Evolutionary conservation across 1,140 invertebrate species (phyloP), one percentile per base, ranked within the genome.

Genomic region (Eubasilissa regina): DNA sequence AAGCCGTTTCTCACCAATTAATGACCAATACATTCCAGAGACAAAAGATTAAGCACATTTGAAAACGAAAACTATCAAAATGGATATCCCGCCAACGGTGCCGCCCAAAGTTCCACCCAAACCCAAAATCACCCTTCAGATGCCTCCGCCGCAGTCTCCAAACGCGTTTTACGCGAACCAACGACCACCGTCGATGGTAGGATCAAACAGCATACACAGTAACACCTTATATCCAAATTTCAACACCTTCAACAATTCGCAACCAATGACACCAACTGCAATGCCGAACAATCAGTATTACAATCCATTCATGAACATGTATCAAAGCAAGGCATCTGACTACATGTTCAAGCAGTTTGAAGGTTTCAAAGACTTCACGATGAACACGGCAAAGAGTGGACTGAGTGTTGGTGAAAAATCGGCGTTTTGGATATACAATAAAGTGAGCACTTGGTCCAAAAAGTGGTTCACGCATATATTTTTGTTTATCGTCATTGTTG

Each of bases 391-490:
- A 8, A 95, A 94, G 84, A 93, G 93, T 9, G 94, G 95, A 19
- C 87, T 96, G 77, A 95, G 94, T 86, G 91, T 93, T 25, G 95
- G 95, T 15, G 95, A 96, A 86, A 96, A 95, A 85, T 92, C 92
- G 78, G 94, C 93, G 0, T 94, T 93, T 84, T 95, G 94, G 91
- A 86, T 95, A 62, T 95, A 95, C 84, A 92, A 93, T 79, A 96
- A 94, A 87, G 87, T 95, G 55, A 93, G 93, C 85, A 88, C 91
- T 12, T 93, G 93, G 90, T 96, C 95, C 0, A 93, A 92, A 83
- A 92, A 92, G 80, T 97, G 95, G 95, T 96, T 97, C 86, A 96
- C 95, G 9, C 96, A 97, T 88, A 92, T 96, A 47, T 96, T 97
- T 86, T 90, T 97, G 75, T 91, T 94, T 81, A 84, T 94, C 73